Conservation (phyloP, 1,140 invertebrate species). For the Glossosoma conforme region DNA sequence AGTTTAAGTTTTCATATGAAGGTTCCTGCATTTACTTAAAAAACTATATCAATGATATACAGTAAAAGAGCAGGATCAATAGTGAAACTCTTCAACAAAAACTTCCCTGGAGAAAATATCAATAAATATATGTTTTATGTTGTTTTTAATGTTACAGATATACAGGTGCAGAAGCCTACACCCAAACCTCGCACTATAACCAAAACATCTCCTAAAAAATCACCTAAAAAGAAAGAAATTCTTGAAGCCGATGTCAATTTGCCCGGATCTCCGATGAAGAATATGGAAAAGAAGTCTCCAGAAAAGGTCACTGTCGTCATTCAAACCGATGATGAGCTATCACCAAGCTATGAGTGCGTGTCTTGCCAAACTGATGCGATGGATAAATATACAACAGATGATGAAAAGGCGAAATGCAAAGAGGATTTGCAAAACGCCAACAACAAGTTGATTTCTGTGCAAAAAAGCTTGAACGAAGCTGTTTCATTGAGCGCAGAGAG, state of each 20-base stretch:
- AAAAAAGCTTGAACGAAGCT: slow-evolving; percentile 33
- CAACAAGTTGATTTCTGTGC: not conserved
- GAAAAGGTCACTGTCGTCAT: slow-evolving; percentile 14
- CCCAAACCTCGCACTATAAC: slow-evolving; percentile 21
- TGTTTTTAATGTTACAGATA: too few species aligned
- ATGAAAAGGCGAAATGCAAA: not conserved
- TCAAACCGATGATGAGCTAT: slow-evolving; percentile 20
- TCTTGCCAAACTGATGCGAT: slow-evolving; percentile 21
- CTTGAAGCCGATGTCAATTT: slow-evolving; percentile 13
- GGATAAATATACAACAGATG: slow-evolving; percentile 1
- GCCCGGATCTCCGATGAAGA: slow-evolving; percentile 28
- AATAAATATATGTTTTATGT: too few species aligned
- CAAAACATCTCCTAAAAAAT: slow-evolving; percentile 10
- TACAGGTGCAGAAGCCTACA: slow-evolving; percentile 13
- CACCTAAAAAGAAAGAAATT: slow-evolving; percentile 6
- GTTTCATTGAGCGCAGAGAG: slow-evolving; percentile 30
- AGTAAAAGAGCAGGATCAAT: too few species aligned
- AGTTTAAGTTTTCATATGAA: too few species aligned
- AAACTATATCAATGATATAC: too few species aligned
- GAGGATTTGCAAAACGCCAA: slow-evolving; percentile 5
- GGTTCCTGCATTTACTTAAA: too few species aligned
- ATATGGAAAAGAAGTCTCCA: slow-evolving; percentile 11
- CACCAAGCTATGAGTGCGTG: slow-evolving; percentile 1
- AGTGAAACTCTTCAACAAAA: too few species aligned
- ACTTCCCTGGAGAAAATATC: too few species aligned